These are phyloP conservation scores for Oncorhynchus nerka DNA, from an alignment of 2,113 vertebrate genomes.

Conservation along the genomic window DNA sequence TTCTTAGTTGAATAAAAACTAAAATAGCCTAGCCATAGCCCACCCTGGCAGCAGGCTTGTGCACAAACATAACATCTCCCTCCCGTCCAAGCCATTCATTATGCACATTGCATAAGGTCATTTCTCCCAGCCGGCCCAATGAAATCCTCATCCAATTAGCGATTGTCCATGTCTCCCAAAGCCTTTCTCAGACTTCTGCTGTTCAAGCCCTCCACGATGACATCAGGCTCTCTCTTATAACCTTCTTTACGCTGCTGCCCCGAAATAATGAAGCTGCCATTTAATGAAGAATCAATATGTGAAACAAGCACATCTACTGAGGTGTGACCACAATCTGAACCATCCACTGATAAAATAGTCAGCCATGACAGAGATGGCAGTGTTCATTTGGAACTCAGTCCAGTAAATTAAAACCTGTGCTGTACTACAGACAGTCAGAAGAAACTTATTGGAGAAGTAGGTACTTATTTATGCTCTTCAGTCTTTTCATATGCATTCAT, in stretches of 20 bases:
- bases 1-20: not conserved
- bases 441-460: too few relatives aligned
- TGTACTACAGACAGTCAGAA: not conserved
- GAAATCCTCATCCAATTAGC: conserved; percentile 76
- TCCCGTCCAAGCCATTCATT: conserved; percentile 57
- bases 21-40: conserved; percentile 20
- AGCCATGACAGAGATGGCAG: conserved; percentile 63
- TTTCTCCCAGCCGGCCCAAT: conserved; percentile 58
- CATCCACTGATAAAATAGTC: conserved; percentile 63
- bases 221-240: conserved; percentile 70
- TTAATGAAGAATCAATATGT: conserved; percentile 72
- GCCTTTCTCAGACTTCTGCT: conserved; percentile 64
- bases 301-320: conserved; percentile 69
- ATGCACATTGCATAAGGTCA: conserved; percentile 64
- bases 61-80: conserved; percentile 39
- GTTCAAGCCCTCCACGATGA: conserved; percentile 68
- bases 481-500: not conserved
- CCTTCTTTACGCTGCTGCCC: conserved; percentile 66
- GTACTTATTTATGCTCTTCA: not conserved
- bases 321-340: conserved; percentile 67
- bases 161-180: conserved; percentile 69
- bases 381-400: conserved; percentile 41
- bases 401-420: not conserved
- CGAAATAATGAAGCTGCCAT: conserved; percentile 71
- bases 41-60: conserved; percentile 48